A percentile compares a stretch with the other conserved stretches of the same genome.
phyloP scores from a whole-genome alignment of 2,797 vertebrate species.

The Leontocebus nigricollis region DNA sequence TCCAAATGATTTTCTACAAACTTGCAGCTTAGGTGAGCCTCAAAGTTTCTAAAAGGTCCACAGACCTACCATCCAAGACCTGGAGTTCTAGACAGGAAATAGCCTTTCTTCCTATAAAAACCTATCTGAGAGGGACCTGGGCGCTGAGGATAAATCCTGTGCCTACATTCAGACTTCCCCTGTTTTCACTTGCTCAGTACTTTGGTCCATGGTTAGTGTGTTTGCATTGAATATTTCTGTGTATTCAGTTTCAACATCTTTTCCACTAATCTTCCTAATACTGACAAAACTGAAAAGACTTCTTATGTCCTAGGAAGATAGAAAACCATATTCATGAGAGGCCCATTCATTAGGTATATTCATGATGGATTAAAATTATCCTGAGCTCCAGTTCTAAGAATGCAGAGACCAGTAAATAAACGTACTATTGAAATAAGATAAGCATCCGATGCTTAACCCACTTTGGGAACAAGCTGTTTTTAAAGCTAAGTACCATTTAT shows the following conservation, averaged over 20 bases:
- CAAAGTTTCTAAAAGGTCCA: neutral
- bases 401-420: slow-evolving; percentile 29
- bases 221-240: neutral
- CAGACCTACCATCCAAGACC: neutral
- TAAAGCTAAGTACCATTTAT: slow-evolving; percentile 36
- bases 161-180: neutral
- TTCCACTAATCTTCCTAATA: neutral
- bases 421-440: slow-evolving; percentile 28
- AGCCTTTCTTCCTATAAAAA: too few relatives aligned
- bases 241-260: neutral
- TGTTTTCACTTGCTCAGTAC: too few relatives aligned
- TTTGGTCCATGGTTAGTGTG: too few relatives aligned
- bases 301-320: neutral
- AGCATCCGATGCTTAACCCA: slow-evolving; percentile 11
- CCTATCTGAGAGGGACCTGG: accelerated
- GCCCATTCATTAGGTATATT: neutral
- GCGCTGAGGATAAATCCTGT: neutral
- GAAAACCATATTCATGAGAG: neutral
- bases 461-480: slow-evolving; percentile 54
- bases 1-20: neutral
- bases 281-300: neutral
- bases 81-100: neutral
- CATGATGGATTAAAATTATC: slow-evolving; percentile 21
- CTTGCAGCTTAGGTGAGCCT: neutral
- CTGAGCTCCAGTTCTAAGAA: neutral